phyloP scores from a whole-genome alignment of 2,888 invertebrate species.

The Cotesia congregata region DNA sequence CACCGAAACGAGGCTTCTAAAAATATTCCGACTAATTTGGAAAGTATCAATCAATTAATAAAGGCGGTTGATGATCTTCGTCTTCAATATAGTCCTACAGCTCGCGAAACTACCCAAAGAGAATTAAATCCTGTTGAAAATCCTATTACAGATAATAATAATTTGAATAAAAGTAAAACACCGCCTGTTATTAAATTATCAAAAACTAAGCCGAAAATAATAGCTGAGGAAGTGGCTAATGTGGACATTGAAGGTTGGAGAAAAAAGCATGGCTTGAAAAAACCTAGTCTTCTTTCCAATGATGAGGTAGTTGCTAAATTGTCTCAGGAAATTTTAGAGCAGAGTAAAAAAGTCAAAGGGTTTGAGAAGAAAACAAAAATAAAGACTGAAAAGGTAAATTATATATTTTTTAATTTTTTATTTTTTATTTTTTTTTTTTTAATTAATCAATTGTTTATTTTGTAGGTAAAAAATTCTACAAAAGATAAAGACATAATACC shows the following conservation, averaged over 20 bases:
- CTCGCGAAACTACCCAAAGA: no score
- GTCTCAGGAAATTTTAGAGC: conserved; percentile 64
- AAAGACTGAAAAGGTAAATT: background rate
- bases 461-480: no score
- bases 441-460: background rate
- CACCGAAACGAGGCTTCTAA: no score
- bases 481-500: no score
- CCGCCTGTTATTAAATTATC: no score
- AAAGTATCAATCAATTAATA: no score
- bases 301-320: conserved; percentile 60
- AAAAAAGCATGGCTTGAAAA: conserved; percentile 22
- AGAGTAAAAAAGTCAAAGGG: conserved; percentile 59
- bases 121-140: no score
- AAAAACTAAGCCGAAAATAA: conserved; percentile 56
- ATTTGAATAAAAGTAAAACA: no score
- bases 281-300: conserved; percentile 41
- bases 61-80: no score
- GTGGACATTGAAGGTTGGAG: conserved; percentile 54
- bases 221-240: conserved; percentile 58
- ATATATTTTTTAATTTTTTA: background rate
- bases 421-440: background rate
- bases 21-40: no score
- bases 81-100: no score
- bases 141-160: no score
- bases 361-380: background rate